Base-by-base conservation (phyloP, 2,797 vertebrate species). In the Podarcis siculus region DNA sequence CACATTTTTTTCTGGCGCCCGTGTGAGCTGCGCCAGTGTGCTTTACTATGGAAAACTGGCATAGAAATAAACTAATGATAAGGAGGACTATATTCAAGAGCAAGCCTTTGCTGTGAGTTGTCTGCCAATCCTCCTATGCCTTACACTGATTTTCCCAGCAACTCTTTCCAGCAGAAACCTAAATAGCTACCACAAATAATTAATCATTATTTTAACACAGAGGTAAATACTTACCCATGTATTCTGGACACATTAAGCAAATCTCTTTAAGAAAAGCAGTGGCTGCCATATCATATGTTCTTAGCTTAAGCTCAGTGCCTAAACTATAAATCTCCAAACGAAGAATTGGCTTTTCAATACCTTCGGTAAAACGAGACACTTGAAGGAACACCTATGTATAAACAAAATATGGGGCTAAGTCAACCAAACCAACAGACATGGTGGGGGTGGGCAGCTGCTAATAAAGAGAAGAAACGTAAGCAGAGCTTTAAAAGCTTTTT, bases 161-260 rank as follows among this genome's bases (percentile, higher is more conserved):
- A 23, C 58, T 61, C 1, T 64, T 64, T 64, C 61, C 61, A 64
- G 39, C 15, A 39, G 23, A 61, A 87, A 87, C 35, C 35, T 27
- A 35, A 69, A 55, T 55, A 55, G 49, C 49, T 4, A 15, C 49
- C 49, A 15, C 49, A 55, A 55, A 15, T 55, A 55, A 76, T 88
- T 61, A 83, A 7, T 27, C 67, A 58, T 19, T 3, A 85, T 87
- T 84, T 89, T 86, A 79, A 2, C 86, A 27, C 2, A 84, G 61
- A n/a, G 82, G n/a, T 58, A 90, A 78, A 87, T 87, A 89, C 97
- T 97, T 96, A 99, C 99, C 98, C 90, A 97, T 97, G 90, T 99
- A 99, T 94, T 98, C 98, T 35, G 99, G 98, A 88, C 98, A 99
- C 93, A 98, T 97, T 86, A 99, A 97, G 92, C 98, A 98, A 95